Evolutionary conservation across 2,113 vertebrate genomes (phyloP).

Genomic region (Oryzias celebensis): DNA sequence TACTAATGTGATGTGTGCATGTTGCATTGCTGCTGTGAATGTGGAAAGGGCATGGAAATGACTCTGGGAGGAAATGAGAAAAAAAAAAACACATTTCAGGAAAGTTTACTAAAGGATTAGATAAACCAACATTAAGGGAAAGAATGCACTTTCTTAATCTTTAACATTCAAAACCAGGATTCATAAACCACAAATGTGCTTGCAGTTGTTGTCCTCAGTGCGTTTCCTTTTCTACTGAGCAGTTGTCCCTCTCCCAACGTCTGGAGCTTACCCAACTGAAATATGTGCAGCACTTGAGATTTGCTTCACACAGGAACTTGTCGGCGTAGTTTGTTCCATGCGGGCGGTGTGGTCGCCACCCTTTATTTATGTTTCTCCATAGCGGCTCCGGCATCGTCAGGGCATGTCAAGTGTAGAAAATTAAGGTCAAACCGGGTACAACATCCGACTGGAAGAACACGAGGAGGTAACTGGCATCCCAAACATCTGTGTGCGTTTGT

Average conservation of each 20-base stretch:
- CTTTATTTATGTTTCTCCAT: constrained; percentile 70
- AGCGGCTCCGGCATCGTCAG: constrained; percentile 68
- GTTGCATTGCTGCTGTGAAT: constrained; percentile 6
- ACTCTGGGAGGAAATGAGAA: constrained; percentile 26
- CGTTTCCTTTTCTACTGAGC: constrained; percentile 28
- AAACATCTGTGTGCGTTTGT: constrained; percentile 43
- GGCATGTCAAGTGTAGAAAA: constrained; percentile 61
- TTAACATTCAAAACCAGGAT: constrained; percentile 20
- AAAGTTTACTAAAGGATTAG: constrained; percentile 32
- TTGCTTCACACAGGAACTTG: constrained; percentile 53
- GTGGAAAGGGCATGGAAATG: constrained; percentile 25
- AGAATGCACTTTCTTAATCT: constrained; percentile 7
- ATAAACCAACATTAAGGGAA: constrained; percentile 33
- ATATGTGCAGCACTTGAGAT: constrained; percentile 31
- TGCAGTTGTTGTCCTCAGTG: constrained; percentile 29
- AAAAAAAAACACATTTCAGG: background rate
- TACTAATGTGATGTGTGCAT: background rate
- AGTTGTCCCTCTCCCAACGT: constrained; percentile 25
- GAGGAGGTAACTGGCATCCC: constrained; percentile 54
- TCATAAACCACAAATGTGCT: constrained; percentile 35
- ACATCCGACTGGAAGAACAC: constrained; percentile 51
- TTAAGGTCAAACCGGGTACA: constrained; percentile 57
- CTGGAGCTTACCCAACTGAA: constrained; percentile 59
- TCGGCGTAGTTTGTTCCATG: constrained; percentile 69
- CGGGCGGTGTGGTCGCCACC: constrained; percentile 53